These are phyloP conservation scores for Caenorhabditis plicata DNA, from an alignment of 2,888 invertebrate species.

Conservation along the genomic window DNA sequence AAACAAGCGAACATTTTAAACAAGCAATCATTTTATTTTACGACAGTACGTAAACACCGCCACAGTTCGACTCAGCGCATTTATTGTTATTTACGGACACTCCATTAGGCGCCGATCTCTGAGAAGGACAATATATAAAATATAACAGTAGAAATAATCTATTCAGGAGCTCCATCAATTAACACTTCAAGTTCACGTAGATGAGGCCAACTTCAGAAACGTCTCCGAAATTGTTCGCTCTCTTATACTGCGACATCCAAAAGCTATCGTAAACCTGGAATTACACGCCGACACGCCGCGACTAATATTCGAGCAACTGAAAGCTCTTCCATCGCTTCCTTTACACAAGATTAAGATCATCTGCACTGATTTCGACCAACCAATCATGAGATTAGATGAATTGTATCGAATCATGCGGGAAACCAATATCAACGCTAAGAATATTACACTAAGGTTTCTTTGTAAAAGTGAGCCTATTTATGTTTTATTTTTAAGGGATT, in stretches of 20 bases:
- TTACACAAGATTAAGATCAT: slow-evolving; percentile 44
- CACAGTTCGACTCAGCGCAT: no score
- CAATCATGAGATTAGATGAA: slow-evolving; percentile 36
- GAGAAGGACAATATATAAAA: background rate
- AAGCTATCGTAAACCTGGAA: slow-evolving; percentile 38
- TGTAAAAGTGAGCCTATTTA: background rate
- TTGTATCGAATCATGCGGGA: slow-evolving; percentile 35
- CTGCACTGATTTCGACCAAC: slow-evolving; percentile 47
- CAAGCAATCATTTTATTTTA: no score
- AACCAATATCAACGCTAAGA: slow-evolving; percentile 40
- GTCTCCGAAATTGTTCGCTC: slow-evolving; percentile 32
- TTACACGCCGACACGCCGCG: slow-evolving; percentile 37
- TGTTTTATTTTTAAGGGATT: slow-evolving; percentile 28
- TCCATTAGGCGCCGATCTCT: no score
- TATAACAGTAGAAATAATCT: background rate
- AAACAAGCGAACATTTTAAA: no score
- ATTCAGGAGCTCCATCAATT: slow-evolving; percentile 38
- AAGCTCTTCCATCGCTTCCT: slow-evolving; percentile 29
- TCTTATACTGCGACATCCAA: slow-evolving; percentile 37
- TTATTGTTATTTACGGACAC: no score
- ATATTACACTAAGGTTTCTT: slow-evolving; percentile 36
- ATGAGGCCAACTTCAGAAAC: slow-evolving; percentile 22
- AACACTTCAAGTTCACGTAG: slow-evolving; percentile 44
- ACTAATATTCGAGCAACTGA: slow-evolving; percentile 40
- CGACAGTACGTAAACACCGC: no score